Evolutionary conservation across 2,888 invertebrate species (phyloP), one percentile per base, ranked within the genome.

Genomic region (Erebia palarica): DNA sequence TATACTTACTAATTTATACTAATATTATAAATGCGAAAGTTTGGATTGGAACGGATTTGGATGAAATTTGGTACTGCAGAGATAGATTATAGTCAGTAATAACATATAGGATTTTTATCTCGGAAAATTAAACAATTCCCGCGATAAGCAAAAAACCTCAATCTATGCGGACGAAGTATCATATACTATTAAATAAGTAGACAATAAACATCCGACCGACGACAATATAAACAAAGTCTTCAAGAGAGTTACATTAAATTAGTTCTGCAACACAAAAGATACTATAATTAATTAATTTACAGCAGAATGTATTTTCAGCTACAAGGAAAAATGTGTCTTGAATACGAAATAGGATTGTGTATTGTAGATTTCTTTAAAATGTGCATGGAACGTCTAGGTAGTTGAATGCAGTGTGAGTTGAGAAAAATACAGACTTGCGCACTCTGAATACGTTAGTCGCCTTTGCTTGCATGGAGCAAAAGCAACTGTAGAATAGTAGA

Each of bases 281-380:
- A 47, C 47, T 47, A 49, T 27, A 51, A 49, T 14, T 64, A 64
- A 51, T 47, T 64, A 64, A 49, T 7, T 64, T 21, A 49, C 21
- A 8, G 49, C 47, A 49, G n/a, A 47, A 9, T 44, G 63, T n/a
- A 47, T 18, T 21, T 27, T 21, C 47, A 49, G 18, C 10, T 18
- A 49, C 47, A 51, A 47, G 61, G 61, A 44, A 49, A 64, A 64
- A 47, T 51, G 63, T 64, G 18, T 49, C 49, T 64, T 64, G 63
- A 64, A 64, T 64, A 64, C 63, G 5, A 49, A 64, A 49, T 21
- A 11, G 27, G 49, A 64, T 27, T 49, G 18, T 21, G 47, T 18
- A 47, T 21, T 14, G 5, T 18, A 13, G 18, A 27, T 58, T 57
- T 13, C 18, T 49, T 64, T 49, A 21, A 49, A 64, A 64, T 21